Evolutionary conservation across 2,888 invertebrate species (phyloP), one percentile per base, ranked within the genome.

Genomic region (Eupithecia dodoneata): DNA sequence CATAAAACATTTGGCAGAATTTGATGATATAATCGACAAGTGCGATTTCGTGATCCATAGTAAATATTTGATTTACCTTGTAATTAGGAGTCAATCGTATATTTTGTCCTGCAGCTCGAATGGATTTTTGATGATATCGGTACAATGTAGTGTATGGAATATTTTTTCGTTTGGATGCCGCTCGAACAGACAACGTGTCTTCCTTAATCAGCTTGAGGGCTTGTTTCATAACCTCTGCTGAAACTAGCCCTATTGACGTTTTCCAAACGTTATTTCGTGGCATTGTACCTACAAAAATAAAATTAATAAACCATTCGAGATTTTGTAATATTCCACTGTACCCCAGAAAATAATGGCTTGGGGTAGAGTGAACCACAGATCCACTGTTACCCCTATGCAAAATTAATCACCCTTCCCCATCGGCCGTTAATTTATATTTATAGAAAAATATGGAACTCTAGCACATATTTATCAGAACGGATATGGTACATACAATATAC

Each of bases 1-100:
- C 76, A 45, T 78, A 74, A 71, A 76, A 76, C 75, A 73, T 73
- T 47, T 73, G 52, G 65, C 67, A 66, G 63, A 75, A 78, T 71
- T 76, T 67, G 45, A 59, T 72, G 12, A 78, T 78, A 71, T 72
- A 76, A 59, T 75, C 71, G 45, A 52, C 45, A 18, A 76, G 52
- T n/a, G 73, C 63, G 13, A 47, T 55, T 71, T 78, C 78, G 71
- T 75, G 77, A 47, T 78, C 75, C 59, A 74, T 66, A 49, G 71
- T 76, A 71, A 79, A 74, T 44, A 74, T 44, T 63, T 71, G 65
- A 66, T 71, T 71, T 49, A 72, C 75, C 42, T 59, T 52, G 65
- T 75, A 75, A 71, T 75, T 75, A 18, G 75, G 75, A 15, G 71
- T 66, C 52, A 75, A 70, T 65, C 75, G 52, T 49, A 71, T 71